Evolutionary conservation across 2,113 vertebrate species (phyloP).

Genomic region (Sebastes schlegelii): DNA sequence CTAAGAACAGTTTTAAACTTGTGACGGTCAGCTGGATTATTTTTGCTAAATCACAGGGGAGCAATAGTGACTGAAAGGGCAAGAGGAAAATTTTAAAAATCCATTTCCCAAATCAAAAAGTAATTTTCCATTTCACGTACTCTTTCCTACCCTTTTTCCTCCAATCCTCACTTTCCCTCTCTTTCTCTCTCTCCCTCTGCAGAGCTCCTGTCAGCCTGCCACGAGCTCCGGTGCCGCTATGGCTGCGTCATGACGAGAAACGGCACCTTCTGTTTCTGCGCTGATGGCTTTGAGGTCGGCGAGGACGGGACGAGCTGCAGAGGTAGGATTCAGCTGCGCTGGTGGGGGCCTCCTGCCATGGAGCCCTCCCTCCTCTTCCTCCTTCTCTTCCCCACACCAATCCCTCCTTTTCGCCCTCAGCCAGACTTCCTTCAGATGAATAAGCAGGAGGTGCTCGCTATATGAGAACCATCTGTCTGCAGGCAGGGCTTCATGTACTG

Average conservation of each 20-base stretch:
- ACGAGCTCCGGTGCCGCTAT: slow-evolving; percentile 91
- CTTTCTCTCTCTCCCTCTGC: slow-evolving; percentile 43
- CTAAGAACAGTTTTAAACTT: slow-evolving; percentile 31
- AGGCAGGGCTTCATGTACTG: slow-evolving; percentile 35
- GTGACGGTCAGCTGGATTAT: slow-evolving; percentile 15
- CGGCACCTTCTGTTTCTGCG: slow-evolving; percentile 91
- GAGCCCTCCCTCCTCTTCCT: not conserved
- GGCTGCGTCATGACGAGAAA: slow-evolving; percentile 93
- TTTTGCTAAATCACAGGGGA: slow-evolving; percentile 36
- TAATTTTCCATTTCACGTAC: slow-evolving; percentile 54
- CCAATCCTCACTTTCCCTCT: slow-evolving; percentile 1
- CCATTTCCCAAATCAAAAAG: slow-evolving; percentile 66
- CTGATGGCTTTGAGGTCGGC: slow-evolving; percentile 90
- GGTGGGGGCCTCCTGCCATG: slow-evolving; percentile 15
- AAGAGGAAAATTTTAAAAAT: slow-evolving; percentile 45
- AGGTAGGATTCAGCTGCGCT: slow-evolving; percentile 82
- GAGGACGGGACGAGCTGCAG: slow-evolving; percentile 90
- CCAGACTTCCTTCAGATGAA: slow-evolving; percentile 64
- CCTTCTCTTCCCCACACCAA: not conserved
- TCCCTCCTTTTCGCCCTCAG: slow-evolving; percentile 46
- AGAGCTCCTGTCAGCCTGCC: slow-evolving; percentile 93
- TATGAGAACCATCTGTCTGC: slow-evolving; percentile 70
- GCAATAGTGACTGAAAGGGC: slow-evolving; percentile 11
- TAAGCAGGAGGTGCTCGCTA: slow-evolving; percentile 54
- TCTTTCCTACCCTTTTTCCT: slow-evolving; percentile 19